Evolutionary conservation across 2,888 invertebrate species (phyloP).

Genomic region (Cantharis nigra): DNA sequence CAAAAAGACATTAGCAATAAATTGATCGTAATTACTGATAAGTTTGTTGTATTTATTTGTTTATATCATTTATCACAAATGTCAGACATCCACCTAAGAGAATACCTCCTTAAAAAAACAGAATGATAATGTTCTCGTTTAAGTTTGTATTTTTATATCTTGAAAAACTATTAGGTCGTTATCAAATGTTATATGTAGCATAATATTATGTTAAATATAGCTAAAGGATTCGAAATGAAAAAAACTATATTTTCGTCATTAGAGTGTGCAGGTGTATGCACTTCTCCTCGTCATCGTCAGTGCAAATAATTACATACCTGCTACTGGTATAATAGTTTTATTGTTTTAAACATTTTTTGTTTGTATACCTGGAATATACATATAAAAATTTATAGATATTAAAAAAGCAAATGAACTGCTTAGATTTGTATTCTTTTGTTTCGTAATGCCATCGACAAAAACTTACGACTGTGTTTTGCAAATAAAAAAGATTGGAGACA

Average conservation of each 20-base stretch:
- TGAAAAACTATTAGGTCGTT: not conserved
- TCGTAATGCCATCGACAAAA: not conserved
- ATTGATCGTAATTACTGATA: not conserved
- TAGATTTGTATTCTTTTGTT: not conserved
- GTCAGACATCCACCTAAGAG: not conserved
- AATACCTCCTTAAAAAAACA: not conserved
- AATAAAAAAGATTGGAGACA: not conserved
- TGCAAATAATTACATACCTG: not conserved
- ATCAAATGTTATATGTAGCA: not conserved
- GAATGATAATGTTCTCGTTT: not conserved
- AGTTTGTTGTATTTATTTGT: not conserved
- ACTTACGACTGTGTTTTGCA: not conserved
- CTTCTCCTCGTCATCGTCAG: not conserved
- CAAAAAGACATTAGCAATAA: not conserved
- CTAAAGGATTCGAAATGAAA: not conserved
- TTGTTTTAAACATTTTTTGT: not conserved
- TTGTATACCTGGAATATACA: not conserved
- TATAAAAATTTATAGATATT: not conserved
- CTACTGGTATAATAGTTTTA: not conserved
- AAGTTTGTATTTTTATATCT: not conserved
- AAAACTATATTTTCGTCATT: not conserved
- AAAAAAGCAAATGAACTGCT: not conserved
- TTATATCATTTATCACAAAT: not conserved
- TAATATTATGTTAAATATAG: not conserved
- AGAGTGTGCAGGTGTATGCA: not conserved